Evolutionary conservation across 2,113 vertebrate genomes (phyloP).

Genomic region (Holacanthus passer): DNA sequence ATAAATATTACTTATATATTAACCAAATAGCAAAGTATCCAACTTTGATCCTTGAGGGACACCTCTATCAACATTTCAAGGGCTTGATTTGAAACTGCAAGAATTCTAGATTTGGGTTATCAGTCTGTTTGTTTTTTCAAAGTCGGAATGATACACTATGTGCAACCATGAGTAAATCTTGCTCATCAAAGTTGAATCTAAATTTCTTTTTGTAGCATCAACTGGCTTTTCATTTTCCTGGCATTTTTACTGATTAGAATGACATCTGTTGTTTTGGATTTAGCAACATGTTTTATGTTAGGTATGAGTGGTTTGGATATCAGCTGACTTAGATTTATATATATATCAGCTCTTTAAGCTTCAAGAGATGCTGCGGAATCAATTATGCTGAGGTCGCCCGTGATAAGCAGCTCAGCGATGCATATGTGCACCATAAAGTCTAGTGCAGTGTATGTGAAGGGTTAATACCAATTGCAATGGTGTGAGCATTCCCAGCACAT

Average conservation of each 20-base stretch:
- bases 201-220: background rate
- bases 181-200: background rate
- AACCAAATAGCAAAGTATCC: background rate
- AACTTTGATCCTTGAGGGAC: background rate
- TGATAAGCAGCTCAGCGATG: background rate
- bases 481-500: background rate
- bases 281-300: background rate
- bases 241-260: background rate
- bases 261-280: background rate
- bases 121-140: no score
- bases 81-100: background rate
- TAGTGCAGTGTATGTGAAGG: constrained; percentile 5
- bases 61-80: no score
- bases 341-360: background rate
- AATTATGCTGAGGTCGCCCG: background rate
- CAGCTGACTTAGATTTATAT: background rate
- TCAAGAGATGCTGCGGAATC: background rate
- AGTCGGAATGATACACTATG: no score
- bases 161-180: background rate
- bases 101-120: no score
- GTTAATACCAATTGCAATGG: background rate
- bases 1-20: background rate
- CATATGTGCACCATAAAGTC: background rate
- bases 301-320: background rate
- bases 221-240: background rate